phyloP scores from a whole-genome alignment of 1,140 invertebrate species.

The Liolophura sinensis region DNA sequence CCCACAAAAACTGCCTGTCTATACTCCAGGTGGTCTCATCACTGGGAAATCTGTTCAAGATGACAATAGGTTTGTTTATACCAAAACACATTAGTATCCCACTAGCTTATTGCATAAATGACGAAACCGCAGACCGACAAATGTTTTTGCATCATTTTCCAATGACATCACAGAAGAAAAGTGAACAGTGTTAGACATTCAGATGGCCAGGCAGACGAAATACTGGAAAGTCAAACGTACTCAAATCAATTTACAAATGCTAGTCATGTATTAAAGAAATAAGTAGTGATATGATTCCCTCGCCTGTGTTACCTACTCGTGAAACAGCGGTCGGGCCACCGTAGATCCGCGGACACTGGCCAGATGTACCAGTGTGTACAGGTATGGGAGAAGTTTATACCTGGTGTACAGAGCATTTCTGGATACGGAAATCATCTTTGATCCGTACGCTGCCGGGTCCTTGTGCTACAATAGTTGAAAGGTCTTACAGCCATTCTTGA shows the following conservation, averaged over 20 bases:
- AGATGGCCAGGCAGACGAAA: too few species aligned
- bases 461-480: slow-evolving; percentile 25
- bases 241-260: too few species aligned
- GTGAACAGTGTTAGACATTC: too few species aligned
- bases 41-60: slow-evolving; percentile 48
- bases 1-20: slow-evolving; percentile 80
- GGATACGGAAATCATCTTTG: slow-evolving; percentile 16
- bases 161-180: too few species aligned
- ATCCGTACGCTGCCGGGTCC: slow-evolving; percentile 34
- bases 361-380: slow-evolving; percentile 40
- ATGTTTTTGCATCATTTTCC: too few species aligned
- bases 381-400: slow-evolving; percentile 42
- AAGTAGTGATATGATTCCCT: too few species aligned
- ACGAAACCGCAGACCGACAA: too few species aligned
- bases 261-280: too few species aligned
- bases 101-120: too few species aligned
- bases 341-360: slow-evolving; percentile 34
- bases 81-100: too few species aligned
- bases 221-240: too few species aligned
- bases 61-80: neutral
- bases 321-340: slow-evolving; percentile 40
- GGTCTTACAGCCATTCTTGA: too few species aligned
- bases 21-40: slow-evolving; percentile 71
- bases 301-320: slow-evolving; percentile 30
- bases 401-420: slow-evolving; percentile 26